These are phyloP conservation scores for Periophthalmodon schlosseri DNA, from an alignment of 2,113 vertebrate species.

Conservation along the genomic window DNA sequence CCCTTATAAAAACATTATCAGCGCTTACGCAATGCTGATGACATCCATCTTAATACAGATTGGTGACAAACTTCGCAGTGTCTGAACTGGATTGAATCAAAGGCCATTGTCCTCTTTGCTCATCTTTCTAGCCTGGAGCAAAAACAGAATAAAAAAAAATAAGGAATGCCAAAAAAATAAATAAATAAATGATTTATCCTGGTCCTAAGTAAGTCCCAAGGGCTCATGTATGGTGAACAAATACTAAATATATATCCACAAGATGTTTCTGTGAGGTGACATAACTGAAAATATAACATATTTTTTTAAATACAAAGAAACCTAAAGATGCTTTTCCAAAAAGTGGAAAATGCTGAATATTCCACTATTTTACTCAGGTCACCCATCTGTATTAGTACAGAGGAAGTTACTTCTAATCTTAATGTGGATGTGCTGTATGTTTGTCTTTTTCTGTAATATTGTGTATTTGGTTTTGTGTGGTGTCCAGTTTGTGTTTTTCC, in stretches of 20 bases:
- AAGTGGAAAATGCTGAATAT: neutral
- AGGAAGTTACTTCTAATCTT: neutral
- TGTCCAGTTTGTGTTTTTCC: neutral
- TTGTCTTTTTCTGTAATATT: neutral
- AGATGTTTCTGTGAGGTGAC: neutral
- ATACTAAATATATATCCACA: neutral
- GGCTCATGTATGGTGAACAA: neutral
- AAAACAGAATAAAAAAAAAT: neutral
- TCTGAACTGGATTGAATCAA: neutral
- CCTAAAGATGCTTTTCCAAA: neutral
- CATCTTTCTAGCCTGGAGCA: neutral
- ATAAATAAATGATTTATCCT: neutral
- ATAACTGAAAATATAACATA: no score
- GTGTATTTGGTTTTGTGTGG: neutral
- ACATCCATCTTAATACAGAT: neutral
- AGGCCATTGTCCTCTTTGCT: neutral
- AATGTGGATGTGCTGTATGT: neutral
- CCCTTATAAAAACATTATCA: neutral
- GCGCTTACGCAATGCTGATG: neutral
- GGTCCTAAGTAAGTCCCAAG: neutral
- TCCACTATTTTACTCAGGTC: neutral
- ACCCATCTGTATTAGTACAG: constrained; percentile 1
- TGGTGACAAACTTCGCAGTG: neutral
- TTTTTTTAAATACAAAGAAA: neutral
- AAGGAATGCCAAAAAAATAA: neutral